Evolutionary conservation across 2,888 invertebrate species (phyloP), one percentile per base, ranked within the genome.

Genomic region (Laspeyria flexula): DNA sequence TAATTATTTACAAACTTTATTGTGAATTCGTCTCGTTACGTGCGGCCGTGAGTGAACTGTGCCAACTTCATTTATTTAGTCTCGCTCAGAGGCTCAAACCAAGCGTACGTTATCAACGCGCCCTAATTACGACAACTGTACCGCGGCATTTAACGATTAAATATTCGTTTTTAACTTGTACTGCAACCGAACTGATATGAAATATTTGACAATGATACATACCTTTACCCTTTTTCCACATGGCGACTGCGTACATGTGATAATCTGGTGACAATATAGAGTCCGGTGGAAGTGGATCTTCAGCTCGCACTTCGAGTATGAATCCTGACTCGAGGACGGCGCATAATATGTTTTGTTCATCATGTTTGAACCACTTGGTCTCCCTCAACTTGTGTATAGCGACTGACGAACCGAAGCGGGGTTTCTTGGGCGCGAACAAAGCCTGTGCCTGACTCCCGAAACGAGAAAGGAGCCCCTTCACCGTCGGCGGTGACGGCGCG

Each of bases 181-280:
- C 21, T 35, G 52, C 29, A 43, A 31, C 38, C 1, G 15, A 30
- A 51, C 15, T 4, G 52, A 52, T 52, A 49, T 55, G 7, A 38
- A 47, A 47, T 45, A 30, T 51, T 23, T 11, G 7, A 37, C 11
- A 52, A 30, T 34, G 38, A n/a, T 63, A 88, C 93, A 77, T 83
- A 95, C 95, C 95, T 94, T 95, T 95, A 82, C 95, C 94, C 82
- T 94, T 93, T 84, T 95, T 94, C 93, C 95, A 95, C 83, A 95
- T 90, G 70, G 95, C 95, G 70, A 96, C 92, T 67, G 95, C 95
- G 85, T 94, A 95, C 92, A 94, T 91, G 70, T 93, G 92, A 75
- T 91, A 88, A 70, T 94, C 93, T 45, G 93, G 93, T 52, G 90
- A 87, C 69, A 93, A 62, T 31, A 77, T 65, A 0, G 92, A 85